These are phyloP conservation scores for Dromococcyx pavoninus DNA, from an alignment of 2,797 vertebrate species.

Conservation along the genomic window DNA sequence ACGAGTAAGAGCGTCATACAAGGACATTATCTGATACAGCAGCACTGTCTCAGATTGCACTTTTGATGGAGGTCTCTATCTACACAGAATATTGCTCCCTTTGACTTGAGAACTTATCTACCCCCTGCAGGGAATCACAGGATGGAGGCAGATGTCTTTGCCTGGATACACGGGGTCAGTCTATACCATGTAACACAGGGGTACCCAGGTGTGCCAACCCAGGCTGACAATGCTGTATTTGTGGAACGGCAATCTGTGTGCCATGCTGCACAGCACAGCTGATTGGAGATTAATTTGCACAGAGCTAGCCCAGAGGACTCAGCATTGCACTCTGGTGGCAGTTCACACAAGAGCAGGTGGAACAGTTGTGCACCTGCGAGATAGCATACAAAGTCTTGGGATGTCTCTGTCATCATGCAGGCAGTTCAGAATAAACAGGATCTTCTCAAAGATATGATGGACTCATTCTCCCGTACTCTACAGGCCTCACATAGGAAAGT, in stretches of 20 bases:
- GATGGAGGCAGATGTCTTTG: not conserved
- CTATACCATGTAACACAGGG: not conserved
- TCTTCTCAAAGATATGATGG: not conserved
- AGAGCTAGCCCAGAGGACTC: too few species aligned
- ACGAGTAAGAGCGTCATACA: not conserved
- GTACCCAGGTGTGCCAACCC: not conserved
- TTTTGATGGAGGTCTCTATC: not conserved
- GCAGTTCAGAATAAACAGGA: not conserved
- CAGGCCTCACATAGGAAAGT: accelerated
- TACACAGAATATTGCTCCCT: not conserved
- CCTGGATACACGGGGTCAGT: not conserved
- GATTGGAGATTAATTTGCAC: too few species aligned
- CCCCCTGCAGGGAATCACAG: too few species aligned
- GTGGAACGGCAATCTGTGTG: too few species aligned
- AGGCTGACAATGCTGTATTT: too few species aligned
- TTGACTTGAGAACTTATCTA: not conserved
- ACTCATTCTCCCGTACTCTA: not conserved
- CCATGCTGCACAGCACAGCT: too few species aligned
- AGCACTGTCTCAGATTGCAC: too few species aligned
- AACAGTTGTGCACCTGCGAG: too few species aligned
- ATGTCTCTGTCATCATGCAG: not conserved
- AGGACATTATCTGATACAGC: not conserved
- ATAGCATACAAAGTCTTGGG: too few species aligned
- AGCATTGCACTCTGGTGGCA: too few species aligned
- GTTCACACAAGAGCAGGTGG: too few species aligned